Evolutionary conservation across 2,797 vertebrate genomes (phyloP), one percentile per base, ranked within the genome.

Genomic region (Lutjanus argentimaculatus): DNA sequence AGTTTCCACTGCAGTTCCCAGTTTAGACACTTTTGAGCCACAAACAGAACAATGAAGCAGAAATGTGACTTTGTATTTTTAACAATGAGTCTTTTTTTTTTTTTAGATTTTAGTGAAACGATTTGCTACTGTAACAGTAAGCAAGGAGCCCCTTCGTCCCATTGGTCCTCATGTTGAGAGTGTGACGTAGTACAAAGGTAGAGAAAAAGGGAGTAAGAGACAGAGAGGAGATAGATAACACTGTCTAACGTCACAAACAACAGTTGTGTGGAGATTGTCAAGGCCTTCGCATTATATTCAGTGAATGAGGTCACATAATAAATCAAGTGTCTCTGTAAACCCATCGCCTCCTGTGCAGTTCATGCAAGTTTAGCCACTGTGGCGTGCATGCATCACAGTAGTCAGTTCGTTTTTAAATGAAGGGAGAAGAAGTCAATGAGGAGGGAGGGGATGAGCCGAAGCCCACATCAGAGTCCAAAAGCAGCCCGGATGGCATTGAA

Each of bases 231-330:
- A 67, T 68, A 55, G 67, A 78, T 62, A 42, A 61, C 19, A 68
- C 70, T 67, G 67, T 83, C 77, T 55, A 57, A 75, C 19, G 8
- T 80, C 79, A 85, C 75, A 81, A 83, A 85, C 51, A 77, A 72
- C 16, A n/a, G 40, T 72, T 82, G 67, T 83, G 82, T 84, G 78
- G 80, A 93, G 95, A 95, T 95, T 95, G 94, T 96, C 95, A 95
- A 93, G 91, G 94, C 93, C 91, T 88, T 89, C 74, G 40, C 67
- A 74, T 83, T 74, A 61, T 75, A 64, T 25, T 85, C 77, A 70
- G 75, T 79, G 79, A 80, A 88, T 84, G 67, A 91, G 75, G 83
- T 90, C 68, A 79, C 77, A 25, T 88, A 71, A 21, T 75, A 75
- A 88, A 82, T 83, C 25, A 51, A 75, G 67, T 73, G 64, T 80